Evolutionary conservation across 1,140 invertebrate species (phyloP).

Genomic region (Drosophila repletoides): DNA sequence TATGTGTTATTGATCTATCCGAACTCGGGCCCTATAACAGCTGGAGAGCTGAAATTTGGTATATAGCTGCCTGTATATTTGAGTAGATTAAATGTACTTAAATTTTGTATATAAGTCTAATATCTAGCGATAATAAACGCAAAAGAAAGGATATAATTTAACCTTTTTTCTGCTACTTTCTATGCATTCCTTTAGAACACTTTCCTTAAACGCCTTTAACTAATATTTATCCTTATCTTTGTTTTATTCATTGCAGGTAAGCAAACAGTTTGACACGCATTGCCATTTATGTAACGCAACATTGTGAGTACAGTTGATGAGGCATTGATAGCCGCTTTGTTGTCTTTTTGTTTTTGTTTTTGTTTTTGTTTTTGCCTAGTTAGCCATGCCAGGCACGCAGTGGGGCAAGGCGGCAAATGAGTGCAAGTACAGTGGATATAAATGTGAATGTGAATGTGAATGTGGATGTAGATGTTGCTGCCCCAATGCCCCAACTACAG

Average conservation of each 20-base stretch:
- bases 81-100: too few species aligned
- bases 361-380: constrained; percentile 17
- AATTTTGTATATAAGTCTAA: too few species aligned
- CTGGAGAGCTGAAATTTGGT: too few species aligned
- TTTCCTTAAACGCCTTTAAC: neutral
- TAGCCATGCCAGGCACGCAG: constrained; percentile 50
- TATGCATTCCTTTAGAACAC: too few species aligned
- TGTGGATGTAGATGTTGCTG: constrained; percentile 31
- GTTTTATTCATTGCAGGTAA: constrained; percentile 58
- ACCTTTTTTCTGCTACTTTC: neutral
- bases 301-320: constrained; percentile 11
- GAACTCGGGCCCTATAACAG: too few species aligned
- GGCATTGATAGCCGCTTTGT: constrained; percentile 19
- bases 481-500: constrained; percentile 55
- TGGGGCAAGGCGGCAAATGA: constrained; percentile 45
- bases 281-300: neutral
- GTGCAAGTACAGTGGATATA: constrained; percentile 54
- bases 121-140: too few species aligned
- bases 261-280: constrained; percentile 20
- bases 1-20: too few species aligned
- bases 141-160: too few species aligned
- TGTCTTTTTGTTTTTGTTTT: too few species aligned
- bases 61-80: too few species aligned
- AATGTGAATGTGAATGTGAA: too few species aligned
- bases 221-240: constrained; percentile 5